A percentile compares a stretch with the other conserved stretches of the same genome.
phyloP scores from a whole-genome alignment of 2,888 invertebrate genomes.

The Nomada ruficornis region DNA sequence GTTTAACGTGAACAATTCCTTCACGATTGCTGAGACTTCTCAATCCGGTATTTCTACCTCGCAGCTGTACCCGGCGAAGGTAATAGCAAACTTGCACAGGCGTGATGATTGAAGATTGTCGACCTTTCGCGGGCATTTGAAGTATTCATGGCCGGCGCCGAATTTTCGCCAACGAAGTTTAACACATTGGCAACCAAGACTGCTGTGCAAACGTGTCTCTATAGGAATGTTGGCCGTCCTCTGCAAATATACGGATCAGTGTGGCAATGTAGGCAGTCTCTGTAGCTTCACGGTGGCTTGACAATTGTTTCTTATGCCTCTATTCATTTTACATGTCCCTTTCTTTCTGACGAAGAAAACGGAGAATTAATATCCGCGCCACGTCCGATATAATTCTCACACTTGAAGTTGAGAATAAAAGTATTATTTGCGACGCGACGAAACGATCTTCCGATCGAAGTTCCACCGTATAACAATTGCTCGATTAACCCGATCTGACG shows the following conservation, averaged over 20 bases:
- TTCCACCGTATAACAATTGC: slow-evolving; percentile 23
- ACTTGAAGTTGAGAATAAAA: not conserved
- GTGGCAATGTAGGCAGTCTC: not conserved
- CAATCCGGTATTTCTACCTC: not conserved
- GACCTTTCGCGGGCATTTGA: too few species aligned
- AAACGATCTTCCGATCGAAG: not conserved
- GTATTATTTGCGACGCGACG: not conserved
- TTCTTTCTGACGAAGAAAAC: too few species aligned
- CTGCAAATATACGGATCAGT: not conserved
- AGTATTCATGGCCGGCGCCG: too few species aligned
- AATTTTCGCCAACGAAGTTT: too few species aligned
- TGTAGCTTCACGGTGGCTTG: too few species aligned
- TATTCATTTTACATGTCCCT: not conserved
- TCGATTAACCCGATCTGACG: slow-evolving; percentile 33
- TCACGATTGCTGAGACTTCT: not conserved
- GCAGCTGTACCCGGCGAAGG: not conserved
- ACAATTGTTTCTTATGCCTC: not conserved
- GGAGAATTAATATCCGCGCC: not conserved
- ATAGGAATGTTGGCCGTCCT: not conserved
- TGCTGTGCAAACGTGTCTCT: too few species aligned
- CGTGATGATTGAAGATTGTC: too few species aligned
- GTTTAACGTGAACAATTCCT: too few species aligned
- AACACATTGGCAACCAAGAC: too few species aligned
- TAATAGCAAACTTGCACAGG: too few species aligned
- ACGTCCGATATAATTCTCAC: not conserved